Base-by-base conservation (phyloP, 2,797 vertebrate genomes). In the Crypturellus tataupa region DNA sequence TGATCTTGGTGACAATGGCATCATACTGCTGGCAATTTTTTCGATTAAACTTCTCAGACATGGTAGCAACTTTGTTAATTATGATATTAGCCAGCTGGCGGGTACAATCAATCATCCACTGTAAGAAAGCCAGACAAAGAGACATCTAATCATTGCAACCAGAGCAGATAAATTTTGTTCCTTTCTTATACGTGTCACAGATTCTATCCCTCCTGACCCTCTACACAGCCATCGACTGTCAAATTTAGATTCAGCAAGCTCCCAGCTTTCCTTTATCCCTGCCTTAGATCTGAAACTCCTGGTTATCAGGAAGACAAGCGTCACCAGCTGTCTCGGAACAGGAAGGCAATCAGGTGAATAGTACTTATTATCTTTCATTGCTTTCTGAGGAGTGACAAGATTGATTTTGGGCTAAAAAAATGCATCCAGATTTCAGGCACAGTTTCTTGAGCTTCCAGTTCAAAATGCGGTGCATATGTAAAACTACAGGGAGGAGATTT, bases 331-430 rank as follows among this genome's bases (percentile, higher is more conserved):
- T 98, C 98, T 98, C 95, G 14, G 97, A 96, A 97, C 97, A 98
- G 97, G 98, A 97, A 98, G 97, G 98, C 98, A 98, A 98, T 98
- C 98, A 98, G 98, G 98, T 98, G 98, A 98, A 98, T 95, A 97
- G 97, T 97, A 97, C 97, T 98, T 98, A 98, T 98, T 98, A 98
- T 98, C 98, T 98, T 97, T 97, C 97, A 95, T 97, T 98, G 98
- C 98, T 97, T 98, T 97, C 97, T 82, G 87, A 98, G 96, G 97
- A 97, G 93, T 95, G 96, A 98, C 97, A 98, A 98, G 98, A 98
- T 97, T 98, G 98, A 98, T 98, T 98, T 97, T 96, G 97, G 97
- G 97, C 97, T 97, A 94, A 96, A 94, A 96, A 94, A 96, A 93
- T 81, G 72, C 83, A 64, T 96, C 95, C 96, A 96, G 95, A 96